Evolutionary conservation across 2,797 vertebrate species (phyloP).

Genomic region (Helostoma temminkii): DNA sequence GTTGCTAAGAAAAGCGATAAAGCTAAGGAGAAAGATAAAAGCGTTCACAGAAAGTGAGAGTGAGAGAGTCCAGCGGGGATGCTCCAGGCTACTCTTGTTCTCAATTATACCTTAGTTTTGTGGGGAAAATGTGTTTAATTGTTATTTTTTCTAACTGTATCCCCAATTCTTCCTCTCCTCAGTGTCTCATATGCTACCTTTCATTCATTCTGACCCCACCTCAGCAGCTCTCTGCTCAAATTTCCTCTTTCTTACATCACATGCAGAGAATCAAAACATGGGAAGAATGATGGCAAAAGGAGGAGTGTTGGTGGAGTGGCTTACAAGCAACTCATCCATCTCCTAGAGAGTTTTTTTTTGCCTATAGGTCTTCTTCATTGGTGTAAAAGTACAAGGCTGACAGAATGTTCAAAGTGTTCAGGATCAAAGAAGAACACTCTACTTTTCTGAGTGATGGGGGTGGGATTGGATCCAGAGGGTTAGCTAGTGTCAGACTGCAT

Average conservation of each 20-base stretch:
- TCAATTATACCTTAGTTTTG: constrained; percentile 35
- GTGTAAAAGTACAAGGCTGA: constrained; percentile 77
- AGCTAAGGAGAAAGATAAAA: constrained; percentile 39
- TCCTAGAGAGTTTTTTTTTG: constrained; percentile 23
- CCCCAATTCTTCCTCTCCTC: not conserved
- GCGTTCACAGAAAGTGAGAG: constrained; percentile 9
- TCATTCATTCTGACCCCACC: not conserved
- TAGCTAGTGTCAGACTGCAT: constrained; percentile 69
- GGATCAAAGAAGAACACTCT: constrained; percentile 80
- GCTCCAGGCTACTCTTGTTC: constrained; percentile 37
- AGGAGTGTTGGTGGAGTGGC: constrained; percentile 42
- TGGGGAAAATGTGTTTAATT: not conserved
- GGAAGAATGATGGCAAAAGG: constrained; percentile 34
- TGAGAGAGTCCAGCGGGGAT: constrained; percentile 35
- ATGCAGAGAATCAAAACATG: constrained; percentile 36
- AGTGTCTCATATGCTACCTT: not conserved
- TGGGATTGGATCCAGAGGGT: constrained; percentile 74
- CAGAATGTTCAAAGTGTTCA: constrained; percentile 83
- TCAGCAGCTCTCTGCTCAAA: not conserved
- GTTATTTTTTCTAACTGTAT: not conserved
- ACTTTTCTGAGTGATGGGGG: constrained; percentile 69
- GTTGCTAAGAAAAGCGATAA: constrained; percentile 35
- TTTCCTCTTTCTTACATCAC: constrained; percentile 53
- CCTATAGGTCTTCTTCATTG: constrained; percentile 56
- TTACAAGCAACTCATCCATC: constrained; percentile 61